Conservation (phyloP, 2,113 vertebrate genomes). For the Callorhinus ursinus region DNA sequence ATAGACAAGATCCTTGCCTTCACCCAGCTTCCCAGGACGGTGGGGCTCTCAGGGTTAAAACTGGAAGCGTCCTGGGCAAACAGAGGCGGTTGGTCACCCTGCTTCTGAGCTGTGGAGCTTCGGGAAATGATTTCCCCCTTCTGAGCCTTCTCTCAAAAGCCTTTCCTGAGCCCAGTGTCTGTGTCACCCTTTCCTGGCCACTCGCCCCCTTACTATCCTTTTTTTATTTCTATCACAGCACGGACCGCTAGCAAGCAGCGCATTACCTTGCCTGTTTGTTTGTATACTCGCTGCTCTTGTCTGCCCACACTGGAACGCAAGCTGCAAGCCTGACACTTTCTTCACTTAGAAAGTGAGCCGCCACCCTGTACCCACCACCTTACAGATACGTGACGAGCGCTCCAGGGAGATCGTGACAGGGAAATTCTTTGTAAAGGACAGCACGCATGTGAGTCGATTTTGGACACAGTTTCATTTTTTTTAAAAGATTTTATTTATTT, state of each 20-base stretch:
- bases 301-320: not conserved
- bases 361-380: rapidly evolving
- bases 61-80: not conserved
- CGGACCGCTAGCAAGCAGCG: rapidly evolving
- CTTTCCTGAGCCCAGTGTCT: not conserved
- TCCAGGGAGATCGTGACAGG: not conserved
- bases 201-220: not conserved
- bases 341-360: not conserved
- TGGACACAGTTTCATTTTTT: not conserved
- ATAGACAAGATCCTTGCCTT: not conserved
- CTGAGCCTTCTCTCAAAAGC: not conserved
- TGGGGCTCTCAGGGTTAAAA: not conserved
- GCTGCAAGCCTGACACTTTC: not conserved
- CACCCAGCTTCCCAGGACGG: not conserved
- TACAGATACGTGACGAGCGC: not conserved
- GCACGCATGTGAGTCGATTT: not conserved
- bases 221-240: not conserved
- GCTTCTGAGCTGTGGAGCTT: not conserved
- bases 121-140: not conserved
- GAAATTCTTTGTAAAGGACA: not conserved
- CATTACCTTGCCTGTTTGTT: not conserved
- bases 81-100: not conserved
- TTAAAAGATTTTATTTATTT: no score
- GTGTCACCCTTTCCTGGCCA: not conserved
- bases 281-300: not conserved